Evolutionary conservation across 2,113 vertebrate species (phyloP), one percentile per base, ranked within the genome.

Genomic region (Cyphomyrus plagiostoma): DNA sequence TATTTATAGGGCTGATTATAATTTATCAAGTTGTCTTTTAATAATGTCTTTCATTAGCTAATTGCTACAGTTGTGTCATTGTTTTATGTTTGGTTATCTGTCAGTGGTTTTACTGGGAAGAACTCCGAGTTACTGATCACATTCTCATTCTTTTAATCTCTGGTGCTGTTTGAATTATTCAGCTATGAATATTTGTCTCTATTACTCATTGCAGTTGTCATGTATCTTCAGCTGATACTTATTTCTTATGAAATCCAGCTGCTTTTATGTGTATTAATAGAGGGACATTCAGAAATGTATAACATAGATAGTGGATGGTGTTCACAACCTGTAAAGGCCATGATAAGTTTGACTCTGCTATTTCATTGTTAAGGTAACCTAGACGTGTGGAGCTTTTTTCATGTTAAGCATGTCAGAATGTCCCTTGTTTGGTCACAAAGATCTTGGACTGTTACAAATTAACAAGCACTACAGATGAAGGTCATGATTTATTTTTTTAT

Each of bases 91-190:
- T n/a, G 45, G 39, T 84, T 83, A 83, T 48, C 8, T 84, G 45
- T 48, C 45, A 48, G 82, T 23, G 39, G 23, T 46, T 23, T 42
- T 84, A 46, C 7, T 84, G 21, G 35, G 45, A 45, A 21, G 21
- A 35, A 83, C 13, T 48, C 45, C 23, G 80, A 19, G 23, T 13
- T 46, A 83, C 77, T 48, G 70, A 77, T 39, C 30, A 46, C 45
- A 48, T 83, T 83, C 42, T 48, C 80, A 48, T 83, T 83, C 80
- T n/a, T 83, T 48, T 19, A 83, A 83, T 83, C 80, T 83, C 42
- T 45, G 39, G 21, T 23, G 80, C 17, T 46, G 4, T 83, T 84
- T 84, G 48, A 48, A 84, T 84, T 84, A 84, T 84, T n/a, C 46
- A 84, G 39, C 80, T 83, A 83, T 83, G 80, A 83, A 48, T 45